Percentiles rank a stretch among this genome's conserved stretches.
Conservation (phyloP, 2,888 invertebrate species). For the Subacronicta megacephala region DNA sequence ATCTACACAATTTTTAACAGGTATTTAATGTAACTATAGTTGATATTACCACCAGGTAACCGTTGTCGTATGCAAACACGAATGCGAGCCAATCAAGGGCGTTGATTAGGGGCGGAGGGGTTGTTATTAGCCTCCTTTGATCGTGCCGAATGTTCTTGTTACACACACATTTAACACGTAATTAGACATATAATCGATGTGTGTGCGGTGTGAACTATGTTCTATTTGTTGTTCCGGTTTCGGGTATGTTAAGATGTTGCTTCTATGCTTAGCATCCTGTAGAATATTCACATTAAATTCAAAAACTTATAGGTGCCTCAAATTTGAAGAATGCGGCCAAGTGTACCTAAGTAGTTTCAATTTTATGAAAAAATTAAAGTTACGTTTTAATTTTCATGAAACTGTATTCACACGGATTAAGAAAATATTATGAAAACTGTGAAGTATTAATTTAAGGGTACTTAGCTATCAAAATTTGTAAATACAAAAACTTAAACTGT, state of each 20-base stretch:
- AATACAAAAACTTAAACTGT: too few relatives aligned
- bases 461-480: too few relatives aligned
- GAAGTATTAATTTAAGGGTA: too few relatives aligned
- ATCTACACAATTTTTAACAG: not conserved
- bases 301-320: too few relatives aligned
- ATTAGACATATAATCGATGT: slow-evolving; percentile 68
- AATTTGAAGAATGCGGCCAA: too few relatives aligned
- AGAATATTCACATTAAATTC: too few relatives aligned
- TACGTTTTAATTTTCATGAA: too few relatives aligned
- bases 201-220: slow-evolving; percentile 29
- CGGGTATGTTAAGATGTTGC: not conserved
- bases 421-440: too few relatives aligned
- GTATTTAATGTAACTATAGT: not conserved
- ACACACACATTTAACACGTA: slow-evolving; percentile 70
- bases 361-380: too few relatives aligned
- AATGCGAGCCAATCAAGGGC: slow-evolving; percentile 75
- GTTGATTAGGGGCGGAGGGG: slow-evolving; percentile 77
- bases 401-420: too few relatives aligned
- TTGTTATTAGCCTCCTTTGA: slow-evolving; percentile 86
- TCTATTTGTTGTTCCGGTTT: slow-evolving; percentile 16
- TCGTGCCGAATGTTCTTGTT: slow-evolving; percentile 81
- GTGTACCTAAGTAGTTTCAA: too few relatives aligned
- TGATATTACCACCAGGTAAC: slow-evolving; percentile 8
- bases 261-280: not conserved
- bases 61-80: slow-evolving; percentile 76